These are phyloP conservation scores for Xenus cinereus DNA, from an alignment of 2,113 vertebrate species.

Conservation along the genomic window DNA sequence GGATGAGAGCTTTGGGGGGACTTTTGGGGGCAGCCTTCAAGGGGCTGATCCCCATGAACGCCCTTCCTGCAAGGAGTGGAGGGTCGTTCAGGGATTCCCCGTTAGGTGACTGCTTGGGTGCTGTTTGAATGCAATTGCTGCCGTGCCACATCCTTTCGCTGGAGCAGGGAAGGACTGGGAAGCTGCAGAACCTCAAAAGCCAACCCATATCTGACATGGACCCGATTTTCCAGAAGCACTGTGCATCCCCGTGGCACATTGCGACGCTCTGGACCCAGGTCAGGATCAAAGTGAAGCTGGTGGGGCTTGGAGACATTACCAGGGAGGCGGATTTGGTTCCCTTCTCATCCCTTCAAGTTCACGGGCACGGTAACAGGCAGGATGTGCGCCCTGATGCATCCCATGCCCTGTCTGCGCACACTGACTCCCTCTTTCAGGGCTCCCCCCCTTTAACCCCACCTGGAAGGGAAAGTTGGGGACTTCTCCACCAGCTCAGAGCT, in stretches of 20 bases:
- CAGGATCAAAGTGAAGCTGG: neutral
- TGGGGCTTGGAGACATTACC: neutral
- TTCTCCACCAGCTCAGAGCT: neutral
- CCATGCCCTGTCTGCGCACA: neutral
- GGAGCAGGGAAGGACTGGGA: neutral
- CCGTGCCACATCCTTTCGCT: fast-evolving
- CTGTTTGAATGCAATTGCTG: neutral
- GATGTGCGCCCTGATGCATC: fast-evolving
- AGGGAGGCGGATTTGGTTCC: neutral
- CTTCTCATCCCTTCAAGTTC: neutral
- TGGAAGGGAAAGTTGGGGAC: neutral
- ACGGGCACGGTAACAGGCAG: fast-evolving
- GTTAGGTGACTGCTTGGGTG: fast-evolving
- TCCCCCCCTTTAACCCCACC: neutral
- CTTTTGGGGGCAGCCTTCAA: neutral
- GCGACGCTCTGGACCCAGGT: neutral
- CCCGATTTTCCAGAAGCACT: neutral
- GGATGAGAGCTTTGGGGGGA: neutral
- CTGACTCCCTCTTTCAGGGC: neutral
- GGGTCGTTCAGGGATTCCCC: fast-evolving
- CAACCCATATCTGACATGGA: neutral
- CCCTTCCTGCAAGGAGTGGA: neutral
- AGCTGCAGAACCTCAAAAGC: neutral
- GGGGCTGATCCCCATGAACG: neutral
- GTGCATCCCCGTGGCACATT: neutral